phyloP scores from a whole-genome alignment of 1,140 invertebrate species.

The Ylistrum balloti region DNA sequence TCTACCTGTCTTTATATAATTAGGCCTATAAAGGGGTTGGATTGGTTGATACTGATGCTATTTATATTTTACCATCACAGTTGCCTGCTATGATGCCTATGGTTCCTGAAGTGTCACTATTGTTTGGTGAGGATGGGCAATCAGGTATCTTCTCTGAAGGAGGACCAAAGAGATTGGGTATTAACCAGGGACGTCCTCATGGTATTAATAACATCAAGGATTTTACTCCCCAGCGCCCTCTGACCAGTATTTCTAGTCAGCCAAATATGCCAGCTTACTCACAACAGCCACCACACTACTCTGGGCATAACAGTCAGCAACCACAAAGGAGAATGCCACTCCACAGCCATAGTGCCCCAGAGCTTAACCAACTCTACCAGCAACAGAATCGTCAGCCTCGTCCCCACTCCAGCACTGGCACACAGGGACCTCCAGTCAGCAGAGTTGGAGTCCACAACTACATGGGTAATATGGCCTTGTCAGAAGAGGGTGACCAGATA shows the following conservation, averaged over 20 bases:
- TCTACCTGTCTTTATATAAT: too few relatives aligned
- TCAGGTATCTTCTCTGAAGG: conserved; percentile 53
- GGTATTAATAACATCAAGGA: conserved; percentile 55
- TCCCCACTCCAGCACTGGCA: neutral
- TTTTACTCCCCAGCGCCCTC: conserved; percentile 42
- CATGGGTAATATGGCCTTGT: neutral
- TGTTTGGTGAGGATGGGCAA: conserved; percentile 74
- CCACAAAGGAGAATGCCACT: conserved; percentile 4
- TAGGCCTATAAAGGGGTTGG: too few relatives aligned
- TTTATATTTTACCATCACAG: conserved; percentile 59
- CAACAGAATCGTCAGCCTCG: conserved; percentile 31
- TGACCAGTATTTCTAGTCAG: conserved; percentile 47
- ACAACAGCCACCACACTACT: conserved; percentile 41
- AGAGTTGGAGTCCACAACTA: neutral
- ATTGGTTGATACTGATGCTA: neutral
- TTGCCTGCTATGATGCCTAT: conserved; percentile 67
- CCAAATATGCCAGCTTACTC: conserved; percentile 19
- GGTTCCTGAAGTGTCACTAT: conserved; percentile 79
- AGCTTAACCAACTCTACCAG: conserved; percentile 43
- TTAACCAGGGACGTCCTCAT: conserved; percentile 56
- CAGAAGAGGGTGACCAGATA: neutral
- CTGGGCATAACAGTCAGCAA: neutral
- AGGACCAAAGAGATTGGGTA: conserved; percentile 52
- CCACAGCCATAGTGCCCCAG: conserved; percentile 52
- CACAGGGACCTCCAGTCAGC: neutral